Conservation (phyloP, 2,888 invertebrate genomes). For the Elmis aenea region DNA sequence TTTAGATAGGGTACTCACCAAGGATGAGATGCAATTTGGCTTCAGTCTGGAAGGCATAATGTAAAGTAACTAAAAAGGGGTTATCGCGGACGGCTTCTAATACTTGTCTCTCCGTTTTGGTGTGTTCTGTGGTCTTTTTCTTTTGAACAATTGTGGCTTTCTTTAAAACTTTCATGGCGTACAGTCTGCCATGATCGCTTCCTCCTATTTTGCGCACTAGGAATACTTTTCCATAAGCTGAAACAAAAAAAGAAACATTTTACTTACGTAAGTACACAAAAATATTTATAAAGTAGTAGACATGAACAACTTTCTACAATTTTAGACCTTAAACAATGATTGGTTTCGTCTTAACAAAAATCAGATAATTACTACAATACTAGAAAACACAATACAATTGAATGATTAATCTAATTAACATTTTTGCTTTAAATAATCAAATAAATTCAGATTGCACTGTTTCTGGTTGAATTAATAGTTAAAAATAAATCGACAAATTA, state of each 20-base stretch:
- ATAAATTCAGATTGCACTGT: no score
- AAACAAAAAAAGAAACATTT: constrained; percentile 40
- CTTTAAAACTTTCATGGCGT: constrained; percentile 97
- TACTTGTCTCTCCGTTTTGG: constrained; percentile 94
- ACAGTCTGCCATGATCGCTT: constrained; percentile 80
- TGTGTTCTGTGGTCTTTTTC: constrained; percentile 94
- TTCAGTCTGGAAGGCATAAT: constrained; percentile 98
- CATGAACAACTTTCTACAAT: no score
- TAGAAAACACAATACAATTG: no score
- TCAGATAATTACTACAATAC: no score
- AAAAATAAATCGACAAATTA: no score
- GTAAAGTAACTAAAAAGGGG: constrained; percentile 93
- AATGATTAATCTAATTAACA: no score
- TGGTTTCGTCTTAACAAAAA: no score
- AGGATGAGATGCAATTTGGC: constrained; percentile 94
- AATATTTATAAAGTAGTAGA: no score
- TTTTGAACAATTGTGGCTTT: constrained; percentile 93
- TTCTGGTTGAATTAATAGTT: no score
- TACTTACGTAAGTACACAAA: no score
- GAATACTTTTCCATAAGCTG: constrained; percentile 95
- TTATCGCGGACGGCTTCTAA: constrained; percentile 91
- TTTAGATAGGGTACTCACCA: constrained; percentile 68
- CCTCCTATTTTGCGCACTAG: constrained; percentile 89
- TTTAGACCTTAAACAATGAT: no score
- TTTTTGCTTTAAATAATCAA: no score